Base-by-base conservation (phyloP, 2,113 vertebrate genomes). In the Riparia riparia region DNA sequence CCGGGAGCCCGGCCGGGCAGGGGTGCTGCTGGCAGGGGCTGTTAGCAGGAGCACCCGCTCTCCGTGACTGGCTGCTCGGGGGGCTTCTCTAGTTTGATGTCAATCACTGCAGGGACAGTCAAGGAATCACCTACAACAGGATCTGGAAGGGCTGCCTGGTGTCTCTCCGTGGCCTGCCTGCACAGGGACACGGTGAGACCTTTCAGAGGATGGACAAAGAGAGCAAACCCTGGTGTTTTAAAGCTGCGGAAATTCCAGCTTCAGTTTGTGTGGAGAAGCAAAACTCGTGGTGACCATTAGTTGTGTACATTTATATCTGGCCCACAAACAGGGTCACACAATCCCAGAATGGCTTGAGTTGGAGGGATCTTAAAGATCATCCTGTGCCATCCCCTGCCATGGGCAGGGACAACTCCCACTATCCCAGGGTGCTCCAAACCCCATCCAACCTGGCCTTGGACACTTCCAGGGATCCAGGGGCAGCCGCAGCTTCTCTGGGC, bases 61-160 rank as follows among this genome's bases (percentile, higher is more conserved):
- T 99, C 98, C 56, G 98, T 99, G 78, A 99, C 98, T 50, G 98
- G 98, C 98, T 99, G 98, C 97, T 99, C 98, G 6, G 98, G 98
- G 71, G 98, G 98, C 87, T 99, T 98, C 98, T 99, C 98, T 98
- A 99, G 97, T 97, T 99, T 98, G 97, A 99, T 99, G 97, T 99
- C 98, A 56, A 99, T 98, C 98, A 99, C 98, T 99, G 98, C 80
- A 89, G 94, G 57, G 20, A 31, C 3, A 8, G 98, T 99, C 98
- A 99, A 99, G 98, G 94, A 98, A 68, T 31, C 78, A 17, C 7
- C 17, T 1, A 2, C 3, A 5, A 24, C 7, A 13, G 28, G 4
- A 11, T 5, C 6, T 66, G 68, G 10, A 44, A 41, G 65, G 73
- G 39, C 1, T 61, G 64, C 13, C 4, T 26, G 51, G 64, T 60